These are phyloP conservation scores for Pygoscelis adeliae DNA, from an alignment of 2,113 vertebrate genomes.

Conservation along the genomic window DNA sequence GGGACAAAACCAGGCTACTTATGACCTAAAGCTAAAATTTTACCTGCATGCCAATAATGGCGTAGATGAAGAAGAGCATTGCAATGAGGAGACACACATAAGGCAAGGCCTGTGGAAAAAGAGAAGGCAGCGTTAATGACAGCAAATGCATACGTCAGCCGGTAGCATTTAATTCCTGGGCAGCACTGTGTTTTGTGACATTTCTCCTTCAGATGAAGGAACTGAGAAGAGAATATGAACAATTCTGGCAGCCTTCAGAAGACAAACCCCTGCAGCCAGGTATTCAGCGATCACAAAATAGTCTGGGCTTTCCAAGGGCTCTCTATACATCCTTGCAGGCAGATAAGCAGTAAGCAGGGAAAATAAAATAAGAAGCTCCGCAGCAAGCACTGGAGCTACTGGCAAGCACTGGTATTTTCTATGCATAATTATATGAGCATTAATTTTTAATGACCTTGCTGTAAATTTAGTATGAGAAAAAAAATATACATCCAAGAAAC, in stretches of 20 bases:
- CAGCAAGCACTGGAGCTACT: not conserved
- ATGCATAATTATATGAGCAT: not conserved
- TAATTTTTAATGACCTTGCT: not conserved
- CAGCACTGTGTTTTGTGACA: not conserved
- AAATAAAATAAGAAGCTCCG: not conserved
- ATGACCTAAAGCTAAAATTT: not conserved
- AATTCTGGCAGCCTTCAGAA: not conserved
- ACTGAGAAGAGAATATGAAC: not conserved
- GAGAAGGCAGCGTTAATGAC: not conserved
- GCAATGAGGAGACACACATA: constrained; percentile 97
- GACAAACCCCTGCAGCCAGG: not conserved
- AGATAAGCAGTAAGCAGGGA: not conserved
- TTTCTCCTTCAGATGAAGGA: not conserved
- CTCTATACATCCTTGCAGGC: not conserved
- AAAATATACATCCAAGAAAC: not conserved
- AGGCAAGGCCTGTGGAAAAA: constrained; percentile 85
- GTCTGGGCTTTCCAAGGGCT: not conserved
- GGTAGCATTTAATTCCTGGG: not conserved
- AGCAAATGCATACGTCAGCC: not conserved
- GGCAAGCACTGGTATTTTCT: not conserved
- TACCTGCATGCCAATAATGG: constrained; percentile 98
- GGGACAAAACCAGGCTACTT: not conserved
- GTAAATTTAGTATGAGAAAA: not conserved
- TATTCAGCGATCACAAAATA: not conserved
- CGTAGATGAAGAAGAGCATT: constrained; percentile 98